These are phyloP conservation scores for Drosophila lutescens DNA, from an alignment of 2,888 invertebrate species.

Conservation along the genomic window DNA sequence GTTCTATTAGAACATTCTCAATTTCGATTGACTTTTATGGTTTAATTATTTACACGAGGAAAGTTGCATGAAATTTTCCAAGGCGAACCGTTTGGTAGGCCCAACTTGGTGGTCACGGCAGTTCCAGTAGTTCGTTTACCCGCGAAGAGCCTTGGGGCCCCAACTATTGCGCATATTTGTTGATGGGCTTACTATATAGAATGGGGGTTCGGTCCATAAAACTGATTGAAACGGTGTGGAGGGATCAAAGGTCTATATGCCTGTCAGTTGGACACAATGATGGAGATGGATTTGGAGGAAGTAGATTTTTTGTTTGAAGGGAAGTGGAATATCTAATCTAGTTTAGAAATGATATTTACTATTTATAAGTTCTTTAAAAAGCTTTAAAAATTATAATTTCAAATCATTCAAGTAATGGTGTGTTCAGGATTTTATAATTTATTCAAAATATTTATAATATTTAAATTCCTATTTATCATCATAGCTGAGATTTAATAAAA, in stretches of 20 bases:
- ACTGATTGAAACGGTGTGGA: conserved; percentile 15
- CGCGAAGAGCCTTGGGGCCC: conserved; percentile 28
- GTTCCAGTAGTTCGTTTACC: conserved; percentile 67
- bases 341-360: not conserved
- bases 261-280: not conserved
- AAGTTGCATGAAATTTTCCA: conserved; percentile 63
- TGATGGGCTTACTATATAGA: conserved; percentile 21
- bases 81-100: conserved; percentile 46
- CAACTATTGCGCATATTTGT: conserved; percentile 46
- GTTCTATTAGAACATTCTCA: conserved; percentile 31
- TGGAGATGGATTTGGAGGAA: conserved; percentile 5
- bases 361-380: not conserved
- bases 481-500: no score
- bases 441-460: not conserved
- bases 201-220: conserved; percentile 11
- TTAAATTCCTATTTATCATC: no score
- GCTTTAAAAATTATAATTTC: no score
- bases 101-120: conserved; percentile 61
- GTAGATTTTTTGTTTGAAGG: not conserved
- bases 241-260: conserved; percentile 23
- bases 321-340: not conserved
- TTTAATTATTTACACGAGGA: conserved; percentile 62
- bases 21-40: conserved; percentile 58
- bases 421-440: no score
- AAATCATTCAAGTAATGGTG: no score